phyloP scores from a whole-genome alignment of 2,888 invertebrate genomes.

The Drosophila macrospina region DNA sequence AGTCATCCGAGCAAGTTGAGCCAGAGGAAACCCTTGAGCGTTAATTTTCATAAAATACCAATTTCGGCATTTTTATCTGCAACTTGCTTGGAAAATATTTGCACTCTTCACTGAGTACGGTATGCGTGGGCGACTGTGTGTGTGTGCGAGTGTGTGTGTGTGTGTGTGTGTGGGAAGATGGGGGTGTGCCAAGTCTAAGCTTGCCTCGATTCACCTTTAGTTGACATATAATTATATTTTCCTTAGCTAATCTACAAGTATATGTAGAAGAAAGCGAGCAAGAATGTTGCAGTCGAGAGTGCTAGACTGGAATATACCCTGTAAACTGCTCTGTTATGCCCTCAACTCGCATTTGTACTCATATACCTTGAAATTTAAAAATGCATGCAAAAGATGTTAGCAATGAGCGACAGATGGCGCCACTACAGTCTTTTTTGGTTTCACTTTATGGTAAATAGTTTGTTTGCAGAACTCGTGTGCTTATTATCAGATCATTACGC shows the following conservation, averaged over 20 bases:
- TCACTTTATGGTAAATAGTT: too few species aligned
- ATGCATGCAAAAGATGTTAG: too few species aligned
- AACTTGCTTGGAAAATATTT: conserved; percentile 45
- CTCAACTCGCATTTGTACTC: too few species aligned
- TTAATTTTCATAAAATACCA: conserved; percentile 81
- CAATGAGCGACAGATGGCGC: too few species aligned
- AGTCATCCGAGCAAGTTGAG: conserved; percentile 14
- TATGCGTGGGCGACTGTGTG: conserved; percentile 8
- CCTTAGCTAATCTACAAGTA: conserved; percentile 30
- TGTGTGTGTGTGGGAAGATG: background rate
- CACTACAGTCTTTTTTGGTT: too few species aligned
- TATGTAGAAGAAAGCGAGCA: too few species aligned
- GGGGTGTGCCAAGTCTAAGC: background rate
- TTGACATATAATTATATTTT: conserved; percentile 43
- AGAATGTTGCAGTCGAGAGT: too few species aligned
- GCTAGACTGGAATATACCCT: too few species aligned
- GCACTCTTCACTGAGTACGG: conserved; percentile 16
- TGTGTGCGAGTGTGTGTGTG: background rate
- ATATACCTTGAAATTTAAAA: too few species aligned
- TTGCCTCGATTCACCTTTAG: conserved; percentile 28
- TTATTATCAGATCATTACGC: too few species aligned
- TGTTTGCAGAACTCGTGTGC: too few species aligned
- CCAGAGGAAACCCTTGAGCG: conserved; percentile 63
- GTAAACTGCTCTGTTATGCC: too few species aligned
- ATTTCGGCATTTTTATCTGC: conserved; percentile 63